These are phyloP conservation scores for Thinocorus orbignyianus DNA, from an alignment of 2,113 vertebrate genomes.

Conservation along the genomic window DNA sequence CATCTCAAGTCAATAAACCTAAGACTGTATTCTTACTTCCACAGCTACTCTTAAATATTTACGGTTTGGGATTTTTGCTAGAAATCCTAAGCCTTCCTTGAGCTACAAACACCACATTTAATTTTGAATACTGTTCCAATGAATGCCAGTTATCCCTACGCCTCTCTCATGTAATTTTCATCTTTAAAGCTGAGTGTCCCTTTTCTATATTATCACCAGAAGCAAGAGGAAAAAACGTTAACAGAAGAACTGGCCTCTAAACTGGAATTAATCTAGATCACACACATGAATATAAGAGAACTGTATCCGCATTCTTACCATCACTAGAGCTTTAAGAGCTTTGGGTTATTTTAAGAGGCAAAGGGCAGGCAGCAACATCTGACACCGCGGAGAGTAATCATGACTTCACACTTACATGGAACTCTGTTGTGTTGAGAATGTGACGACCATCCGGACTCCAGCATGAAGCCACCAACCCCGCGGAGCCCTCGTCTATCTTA, in stretches of 20 bases:
- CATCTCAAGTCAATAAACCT: neutral
- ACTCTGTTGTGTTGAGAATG: constrained; percentile 97
- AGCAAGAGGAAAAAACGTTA: neutral
- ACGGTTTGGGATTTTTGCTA: neutral
- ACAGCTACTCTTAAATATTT: neutral
- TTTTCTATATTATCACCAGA: neutral
- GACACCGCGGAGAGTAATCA: constrained; percentile 57
- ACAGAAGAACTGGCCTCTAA: neutral
- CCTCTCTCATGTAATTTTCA: neutral
- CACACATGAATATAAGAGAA: neutral
- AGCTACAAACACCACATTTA: rapidly evolving
- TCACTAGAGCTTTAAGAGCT: constrained; percentile 54
- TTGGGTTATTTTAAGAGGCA: constrained; percentile 77
- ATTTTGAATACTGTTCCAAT: neutral
- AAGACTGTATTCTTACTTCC: neutral
- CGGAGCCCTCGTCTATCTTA: constrained; percentile 96
- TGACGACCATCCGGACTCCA: constrained; percentile 99
- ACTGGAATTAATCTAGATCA: neutral
- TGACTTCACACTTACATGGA: constrained; percentile 89
- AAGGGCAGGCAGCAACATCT: constrained; percentile 78
- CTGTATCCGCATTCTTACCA: rapidly evolving
- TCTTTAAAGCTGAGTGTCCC: neutral
- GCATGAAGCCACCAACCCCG: constrained; percentile 91
- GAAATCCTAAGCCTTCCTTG: neutral
- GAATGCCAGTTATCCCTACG: neutral